Conservation (phyloP, 2,888 invertebrate species). For the Schrankia costaestrigalis region DNA sequence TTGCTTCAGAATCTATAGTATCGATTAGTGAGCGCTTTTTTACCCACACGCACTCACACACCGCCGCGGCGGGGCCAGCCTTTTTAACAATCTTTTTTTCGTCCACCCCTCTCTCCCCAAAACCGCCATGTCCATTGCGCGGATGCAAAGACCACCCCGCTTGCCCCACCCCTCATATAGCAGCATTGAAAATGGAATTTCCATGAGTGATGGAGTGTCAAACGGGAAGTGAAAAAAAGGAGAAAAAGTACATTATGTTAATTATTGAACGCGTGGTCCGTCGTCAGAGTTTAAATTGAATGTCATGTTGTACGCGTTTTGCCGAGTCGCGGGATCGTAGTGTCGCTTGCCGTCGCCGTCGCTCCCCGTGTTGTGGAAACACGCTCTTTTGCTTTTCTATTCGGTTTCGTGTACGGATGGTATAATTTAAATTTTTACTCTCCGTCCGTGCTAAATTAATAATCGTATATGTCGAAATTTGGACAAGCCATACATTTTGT, state of each 20-base stretch:
- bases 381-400: conserved; percentile 48
- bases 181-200: conserved; percentile 81
- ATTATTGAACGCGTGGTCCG: conserved; percentile 74
- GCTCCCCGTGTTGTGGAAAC: conserved; percentile 43
- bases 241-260: conserved; percentile 80
- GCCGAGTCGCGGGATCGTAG: conserved; percentile 49
- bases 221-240: conserved; percentile 78
- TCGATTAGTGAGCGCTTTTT: conserved; percentile 79
- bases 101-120: conserved; percentile 69
- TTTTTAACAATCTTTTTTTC: conserved; percentile 81
- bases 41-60: conserved; percentile 78
- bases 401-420: conserved; percentile 40
- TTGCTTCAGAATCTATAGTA: conserved; percentile 80
- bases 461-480: conserved; percentile 33
- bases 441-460: conserved; percentile 33
- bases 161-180: conserved; percentile 66
- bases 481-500: conserved; percentile 22
- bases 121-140: conserved; percentile 78
- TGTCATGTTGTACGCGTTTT: conserved; percentile 70
- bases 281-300: conserved; percentile 77
- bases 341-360: conserved; percentile 59
- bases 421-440: conserved; percentile 46
- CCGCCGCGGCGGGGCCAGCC: conserved; percentile 71
- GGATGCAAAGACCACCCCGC: conserved; percentile 77
- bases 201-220: conserved; percentile 82